These are phyloP conservation scores for Antheraea yamamai DNA, from an alignment of 2,888 invertebrate species.

Conservation along the genomic window DNA sequence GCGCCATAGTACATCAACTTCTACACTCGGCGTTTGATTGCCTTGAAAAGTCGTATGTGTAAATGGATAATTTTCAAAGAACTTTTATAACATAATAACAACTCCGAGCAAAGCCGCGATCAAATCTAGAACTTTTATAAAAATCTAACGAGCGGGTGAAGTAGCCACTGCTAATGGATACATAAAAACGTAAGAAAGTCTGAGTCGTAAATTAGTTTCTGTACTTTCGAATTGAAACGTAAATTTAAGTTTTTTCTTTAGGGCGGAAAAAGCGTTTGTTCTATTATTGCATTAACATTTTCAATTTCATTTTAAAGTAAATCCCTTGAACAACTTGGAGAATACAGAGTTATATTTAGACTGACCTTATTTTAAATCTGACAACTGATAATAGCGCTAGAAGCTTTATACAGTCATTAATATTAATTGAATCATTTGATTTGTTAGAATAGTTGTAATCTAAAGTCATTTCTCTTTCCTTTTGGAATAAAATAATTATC, in stretches of 20 bases:
- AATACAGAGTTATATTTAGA: neutral
- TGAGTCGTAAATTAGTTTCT: constrained; percentile 15
- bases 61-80: too few species aligned
- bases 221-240: constrained; percentile 1
- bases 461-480: neutral
- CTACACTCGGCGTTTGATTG: too few species aligned
- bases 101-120: too few species aligned
- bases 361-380: neutral
- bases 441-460: neutral
- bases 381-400: neutral
- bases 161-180: constrained; percentile 5
- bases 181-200: constrained; percentile 9
- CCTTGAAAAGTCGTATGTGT: too few species aligned
- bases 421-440: neutral
- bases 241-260: constrained; percentile 15
- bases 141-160: neutral
- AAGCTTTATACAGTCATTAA: neutral
- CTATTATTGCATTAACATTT: constrained; percentile 9
- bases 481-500: neutral
- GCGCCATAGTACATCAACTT: too few species aligned
- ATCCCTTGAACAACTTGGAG: neutral
- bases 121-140: neutral
- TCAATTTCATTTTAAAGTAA: constrained; percentile 1
- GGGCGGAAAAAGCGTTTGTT: neutral
- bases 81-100: neutral